Percentiles rank a stretch among this genome's conserved stretches.
These are phyloP conservation scores for Tetropium fuscum DNA, from an alignment of 2,888 invertebrate species.

Conservation along the genomic window DNA sequence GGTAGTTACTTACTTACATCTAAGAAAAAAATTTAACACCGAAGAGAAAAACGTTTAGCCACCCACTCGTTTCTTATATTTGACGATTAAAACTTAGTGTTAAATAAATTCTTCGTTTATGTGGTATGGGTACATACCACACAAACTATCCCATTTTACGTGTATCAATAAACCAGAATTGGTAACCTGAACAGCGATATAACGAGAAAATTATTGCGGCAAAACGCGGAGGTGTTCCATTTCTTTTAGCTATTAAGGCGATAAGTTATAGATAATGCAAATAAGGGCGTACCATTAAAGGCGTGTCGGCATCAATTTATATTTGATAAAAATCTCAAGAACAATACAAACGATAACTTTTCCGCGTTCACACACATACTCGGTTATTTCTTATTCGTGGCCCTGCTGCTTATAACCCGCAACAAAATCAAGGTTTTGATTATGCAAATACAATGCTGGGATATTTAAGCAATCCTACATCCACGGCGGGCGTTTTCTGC, in stretches of 20 bases:
- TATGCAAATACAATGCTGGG: constrained; percentile 15
- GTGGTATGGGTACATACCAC: not conserved
- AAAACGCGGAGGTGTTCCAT: not conserved
- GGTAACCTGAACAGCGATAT: not conserved
- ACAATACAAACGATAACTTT: constrained; percentile 18
- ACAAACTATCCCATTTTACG: not conserved
- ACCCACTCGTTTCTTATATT: no score
- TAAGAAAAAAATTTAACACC: no score
- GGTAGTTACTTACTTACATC: no score
- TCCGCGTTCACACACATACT: constrained; percentile 2
- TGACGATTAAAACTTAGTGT: no score
- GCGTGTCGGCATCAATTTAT: constrained; percentile 20
- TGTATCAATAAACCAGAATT: not conserved
- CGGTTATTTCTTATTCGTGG: not conserved
- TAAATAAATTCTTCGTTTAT: not conserved
- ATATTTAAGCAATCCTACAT: not conserved
- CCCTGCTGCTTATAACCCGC: not conserved
- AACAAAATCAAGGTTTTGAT: constrained; percentile 9
- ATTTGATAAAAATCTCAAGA: constrained; percentile 22
- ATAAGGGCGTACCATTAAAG: constrained; percentile 19
- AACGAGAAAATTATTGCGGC: not conserved
- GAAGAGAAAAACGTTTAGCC: no score
- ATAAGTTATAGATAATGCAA: constrained; percentile 14
- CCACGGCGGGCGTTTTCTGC: constrained; percentile 16
- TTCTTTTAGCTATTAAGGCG: not conserved